Evolutionary conservation across 30 jellyfish, hydroid and myxozoan genomes (phyloP).

Genomic region (Sanderia malayensis): DNA sequence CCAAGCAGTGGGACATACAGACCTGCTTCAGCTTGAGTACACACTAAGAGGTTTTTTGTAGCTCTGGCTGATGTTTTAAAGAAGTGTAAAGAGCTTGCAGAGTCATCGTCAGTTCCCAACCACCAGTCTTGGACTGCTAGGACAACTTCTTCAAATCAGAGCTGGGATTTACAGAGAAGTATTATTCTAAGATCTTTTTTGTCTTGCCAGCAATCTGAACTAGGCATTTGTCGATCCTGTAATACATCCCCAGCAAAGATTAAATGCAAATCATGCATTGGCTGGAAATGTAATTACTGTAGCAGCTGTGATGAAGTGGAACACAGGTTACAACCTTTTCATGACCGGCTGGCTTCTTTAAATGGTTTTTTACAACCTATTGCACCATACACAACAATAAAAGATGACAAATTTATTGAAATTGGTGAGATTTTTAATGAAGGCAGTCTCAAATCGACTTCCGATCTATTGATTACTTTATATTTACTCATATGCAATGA

Average conservation of each 20-base stretch:
- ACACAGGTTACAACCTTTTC: neutral
- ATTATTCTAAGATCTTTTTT: no score
- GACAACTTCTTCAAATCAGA: no score
- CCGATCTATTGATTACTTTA: neutral
- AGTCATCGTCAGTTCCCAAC: no score
- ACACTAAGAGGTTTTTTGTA: no score
- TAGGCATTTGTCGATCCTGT: constrained; percentile 8
- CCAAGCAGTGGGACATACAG: no score
- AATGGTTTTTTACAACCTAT: constrained; percentile 27
- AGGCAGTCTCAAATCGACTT: no score
- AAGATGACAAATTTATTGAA: constrained; percentile 1
- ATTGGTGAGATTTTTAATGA: no score
- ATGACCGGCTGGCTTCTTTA: constrained; percentile 7
- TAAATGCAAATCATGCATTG: neutral
- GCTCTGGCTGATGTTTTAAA: no score
- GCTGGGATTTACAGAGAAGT: no score
- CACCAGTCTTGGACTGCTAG: no score
- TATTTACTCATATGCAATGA: neutral
- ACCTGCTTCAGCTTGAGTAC: no score
- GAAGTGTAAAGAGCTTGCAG: no score
- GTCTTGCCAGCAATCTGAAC: neutral
- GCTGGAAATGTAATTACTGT: neutral
- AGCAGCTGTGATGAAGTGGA: constrained; percentile 2
- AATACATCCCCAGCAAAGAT: neutral
- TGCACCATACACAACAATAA: constrained; percentile 3